Percentiles rank a stretch among this genome's conserved stretches.
Evolutionary conservation across 1,140 invertebrate genomes (phyloP).

Genomic region (Trichonephila clavipes): DNA sequence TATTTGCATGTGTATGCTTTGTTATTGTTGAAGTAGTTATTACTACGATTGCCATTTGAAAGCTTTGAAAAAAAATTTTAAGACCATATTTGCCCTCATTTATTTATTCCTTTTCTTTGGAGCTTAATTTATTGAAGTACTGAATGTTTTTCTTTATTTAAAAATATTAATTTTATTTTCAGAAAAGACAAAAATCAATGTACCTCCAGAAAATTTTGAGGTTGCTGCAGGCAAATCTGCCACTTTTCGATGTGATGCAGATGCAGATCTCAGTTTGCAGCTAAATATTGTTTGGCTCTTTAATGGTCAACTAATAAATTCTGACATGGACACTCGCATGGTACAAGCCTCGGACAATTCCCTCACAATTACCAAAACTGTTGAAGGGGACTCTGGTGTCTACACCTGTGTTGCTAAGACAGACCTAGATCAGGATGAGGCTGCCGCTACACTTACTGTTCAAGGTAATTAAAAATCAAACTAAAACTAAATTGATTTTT

Average conservation of each 20-base stretch:
- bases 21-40: no score
- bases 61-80: no score
- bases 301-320: constrained; percentile 92
- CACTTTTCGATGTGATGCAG: constrained; percentile 96
- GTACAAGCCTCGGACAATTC: constrained; percentile 89
- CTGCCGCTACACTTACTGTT: constrained; percentile 93
- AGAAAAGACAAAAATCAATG: constrained; percentile 91
- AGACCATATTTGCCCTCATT: no score
- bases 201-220: constrained; percentile 93
- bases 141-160: neutral
- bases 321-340: constrained; percentile 89
- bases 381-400: constrained; percentile 94
- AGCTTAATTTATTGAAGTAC: no score
- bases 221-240: constrained; percentile 93
- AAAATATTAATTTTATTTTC: constrained; percentile 50
- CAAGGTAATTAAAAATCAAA: constrained; percentile 85
- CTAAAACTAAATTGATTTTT: no score
- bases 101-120: no score
- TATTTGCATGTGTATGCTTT: no score
- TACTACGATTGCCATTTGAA: no score
- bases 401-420: constrained; percentile 98
- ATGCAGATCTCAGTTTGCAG: constrained; percentile 89
- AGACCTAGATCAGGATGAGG: constrained; percentile 90
- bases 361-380: constrained; percentile 95
- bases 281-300: constrained; percentile 93